Evolutionary conservation across 92 coral and sea anemone species (phyloP).

Genomic region (Epizoanthus scotinus): DNA sequence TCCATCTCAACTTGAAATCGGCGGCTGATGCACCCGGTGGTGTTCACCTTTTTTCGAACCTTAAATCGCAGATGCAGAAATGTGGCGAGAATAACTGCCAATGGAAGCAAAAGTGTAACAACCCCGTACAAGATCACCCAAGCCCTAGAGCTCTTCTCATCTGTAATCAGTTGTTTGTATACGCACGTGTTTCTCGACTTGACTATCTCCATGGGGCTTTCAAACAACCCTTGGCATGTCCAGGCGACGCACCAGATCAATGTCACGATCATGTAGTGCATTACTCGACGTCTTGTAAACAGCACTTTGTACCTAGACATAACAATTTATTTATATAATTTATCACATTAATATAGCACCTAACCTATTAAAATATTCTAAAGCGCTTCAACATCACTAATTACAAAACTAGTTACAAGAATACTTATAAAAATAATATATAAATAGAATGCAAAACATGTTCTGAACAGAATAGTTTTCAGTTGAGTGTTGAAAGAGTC

Average conservation of each 20-base stretch:
- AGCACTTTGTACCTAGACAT: slow-evolving; percentile 7
- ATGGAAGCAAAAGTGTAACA: slow-evolving; percentile 14
- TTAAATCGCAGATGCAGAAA: slow-evolving; percentile 25
- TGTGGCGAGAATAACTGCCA: slow-evolving; percentile 8
- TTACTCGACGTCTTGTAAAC: slow-evolving; percentile 30
- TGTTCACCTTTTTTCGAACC: not conserved
- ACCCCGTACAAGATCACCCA: slow-evolving; percentile 21
- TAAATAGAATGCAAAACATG: too few species aligned
- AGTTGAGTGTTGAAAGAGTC: too few species aligned
- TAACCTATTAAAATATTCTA: too few species aligned
- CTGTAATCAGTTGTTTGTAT: slow-evolving; percentile 4
- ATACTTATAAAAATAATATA: too few species aligned
- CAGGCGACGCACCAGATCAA: slow-evolving; percentile 14
- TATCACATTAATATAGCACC: too few species aligned
- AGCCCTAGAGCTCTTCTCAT: not conserved
- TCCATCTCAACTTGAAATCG: not conserved
- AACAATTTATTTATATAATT: not conserved
- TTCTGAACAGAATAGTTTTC: too few species aligned
- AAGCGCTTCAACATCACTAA: too few species aligned
- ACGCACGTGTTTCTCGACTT: slow-evolving; percentile 15
- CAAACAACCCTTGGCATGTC: slow-evolving; percentile 24
- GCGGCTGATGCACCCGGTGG: not conserved
- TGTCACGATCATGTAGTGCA: slow-evolving; percentile 9
- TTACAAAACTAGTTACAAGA: too few species aligned
- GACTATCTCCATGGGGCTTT: slow-evolving; percentile 7